Evolutionary conservation across 2,797 vertebrate genomes (phyloP).

Genomic region (Eulemur albifrons): DNA sequence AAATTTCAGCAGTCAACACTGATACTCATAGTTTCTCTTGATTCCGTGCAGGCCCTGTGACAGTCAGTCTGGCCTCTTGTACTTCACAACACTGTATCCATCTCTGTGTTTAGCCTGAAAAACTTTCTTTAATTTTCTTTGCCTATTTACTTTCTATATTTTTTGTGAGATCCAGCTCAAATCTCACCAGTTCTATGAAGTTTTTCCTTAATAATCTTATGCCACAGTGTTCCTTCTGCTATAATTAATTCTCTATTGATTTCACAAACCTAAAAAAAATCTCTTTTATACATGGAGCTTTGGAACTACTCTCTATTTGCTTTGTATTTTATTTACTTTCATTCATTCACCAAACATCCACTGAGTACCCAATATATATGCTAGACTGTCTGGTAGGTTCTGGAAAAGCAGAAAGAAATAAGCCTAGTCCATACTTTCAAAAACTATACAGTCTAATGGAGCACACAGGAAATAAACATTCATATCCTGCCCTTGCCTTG

Average conservation of each 20-base stretch:
- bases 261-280: background rate
- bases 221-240: background rate
- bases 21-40: background rate
- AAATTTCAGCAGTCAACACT: background rate
- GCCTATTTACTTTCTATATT: background rate
- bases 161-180: background rate
- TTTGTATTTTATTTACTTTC: background rate
- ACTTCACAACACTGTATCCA: background rate
- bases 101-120: background rate
- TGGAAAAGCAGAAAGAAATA: background rate
- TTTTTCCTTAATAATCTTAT: background rate
- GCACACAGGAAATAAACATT: background rate
- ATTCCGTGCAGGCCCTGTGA: background rate
- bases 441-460: background rate
- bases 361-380: background rate
- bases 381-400: background rate
- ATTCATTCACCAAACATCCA: background rate
- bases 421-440: background rate
- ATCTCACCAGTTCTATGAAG: background rate
- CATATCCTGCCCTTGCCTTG: background rate
- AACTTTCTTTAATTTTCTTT: background rate
- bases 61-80: background rate
- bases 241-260: background rate
- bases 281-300: background rate
- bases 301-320: background rate